These are phyloP conservation scores for Drosophila pachea DNA, from an alignment of 1,140 invertebrate genomes.

Conservation along the genomic window DNA sequence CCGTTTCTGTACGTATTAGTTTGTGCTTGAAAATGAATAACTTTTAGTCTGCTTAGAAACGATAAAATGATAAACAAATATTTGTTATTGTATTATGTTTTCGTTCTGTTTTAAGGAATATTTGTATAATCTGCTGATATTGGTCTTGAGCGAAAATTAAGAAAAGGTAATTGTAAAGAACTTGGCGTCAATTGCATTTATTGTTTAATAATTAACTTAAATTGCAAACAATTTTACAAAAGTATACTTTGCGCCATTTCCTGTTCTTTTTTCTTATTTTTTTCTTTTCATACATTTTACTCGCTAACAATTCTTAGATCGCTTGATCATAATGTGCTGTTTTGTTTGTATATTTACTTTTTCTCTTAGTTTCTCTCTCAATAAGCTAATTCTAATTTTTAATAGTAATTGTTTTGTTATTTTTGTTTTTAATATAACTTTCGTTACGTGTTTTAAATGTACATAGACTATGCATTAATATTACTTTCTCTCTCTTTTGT, in stretches of 20 bases:
- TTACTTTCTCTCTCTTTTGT: conserved; percentile 49
- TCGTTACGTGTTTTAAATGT: conserved; percentile 70
- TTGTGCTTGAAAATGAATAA: conserved; percentile 63
- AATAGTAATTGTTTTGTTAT: conserved; percentile 50
- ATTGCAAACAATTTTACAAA: conserved; percentile 73
- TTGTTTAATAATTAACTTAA: conserved; percentile 55
- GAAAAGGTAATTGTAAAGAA: conserved; percentile 42
- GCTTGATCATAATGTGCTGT: conserved; percentile 54
- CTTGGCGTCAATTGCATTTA: conserved; percentile 56
- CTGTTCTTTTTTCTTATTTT: conserved; percentile 41
- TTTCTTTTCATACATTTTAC: conserved; percentile 67
- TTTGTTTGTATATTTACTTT: conserved; percentile 9
- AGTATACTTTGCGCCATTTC: conserved; percentile 63
- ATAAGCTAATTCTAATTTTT: conserved; percentile 68
- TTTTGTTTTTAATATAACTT: conserved; percentile 67
- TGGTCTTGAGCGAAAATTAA: conserved; percentile 51
- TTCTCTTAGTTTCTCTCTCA: conserved; percentile 36
- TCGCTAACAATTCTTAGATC: conserved; percentile 70
- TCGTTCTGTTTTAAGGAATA: conserved; percentile 35
- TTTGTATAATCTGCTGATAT: conserved; percentile 32
- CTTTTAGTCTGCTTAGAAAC: conserved; percentile 37
- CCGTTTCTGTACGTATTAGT: conserved; percentile 46
- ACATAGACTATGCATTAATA: conserved; percentile 74
- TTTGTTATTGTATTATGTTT: conserved; percentile 8
- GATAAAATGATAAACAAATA: conserved; percentile 33